Evolutionary conservation across 2,113 vertebrate species (phyloP).

Genomic region (Thunnus maccoyii): DNA sequence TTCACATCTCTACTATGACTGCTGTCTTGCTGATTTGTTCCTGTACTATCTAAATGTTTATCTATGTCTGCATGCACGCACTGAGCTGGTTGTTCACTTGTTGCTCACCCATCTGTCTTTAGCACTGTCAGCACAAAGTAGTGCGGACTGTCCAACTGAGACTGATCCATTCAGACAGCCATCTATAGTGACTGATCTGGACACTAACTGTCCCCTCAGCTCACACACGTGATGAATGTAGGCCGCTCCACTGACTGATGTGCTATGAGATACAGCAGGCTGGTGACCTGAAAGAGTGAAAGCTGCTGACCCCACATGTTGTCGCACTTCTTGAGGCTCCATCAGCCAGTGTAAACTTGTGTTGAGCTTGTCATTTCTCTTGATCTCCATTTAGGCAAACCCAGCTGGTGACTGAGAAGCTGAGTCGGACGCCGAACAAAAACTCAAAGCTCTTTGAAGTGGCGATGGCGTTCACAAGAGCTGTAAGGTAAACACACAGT

Average conservation of each 20-base stretch:
- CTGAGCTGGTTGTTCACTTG: conserved; percentile 29
- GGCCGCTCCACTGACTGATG: conserved; percentile 39
- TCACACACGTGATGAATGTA: conserved; percentile 29
- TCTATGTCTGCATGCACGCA: background rate
- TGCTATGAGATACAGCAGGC: background rate
- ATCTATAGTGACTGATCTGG: conserved; percentile 29
- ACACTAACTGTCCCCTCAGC: conserved; percentile 25
- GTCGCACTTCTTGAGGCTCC: conserved; percentile 59
- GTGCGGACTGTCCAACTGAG: conserved; percentile 26
- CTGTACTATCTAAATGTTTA: background rate
- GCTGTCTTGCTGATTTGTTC: background rate
- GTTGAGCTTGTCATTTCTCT: conserved; percentile 35
- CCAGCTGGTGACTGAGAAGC: conserved; percentile 40
- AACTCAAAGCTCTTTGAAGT: conserved; percentile 59
- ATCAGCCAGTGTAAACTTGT: conserved; percentile 34
- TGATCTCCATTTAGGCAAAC: conserved; percentile 46
- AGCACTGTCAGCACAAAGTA: conserved; percentile 61
- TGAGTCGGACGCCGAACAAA: background rate
- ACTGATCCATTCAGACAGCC: conserved; percentile 59
- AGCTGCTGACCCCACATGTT: conserved; percentile 74
- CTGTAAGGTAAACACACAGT: conserved; percentile 34
- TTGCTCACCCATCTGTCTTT: conserved; percentile 27
- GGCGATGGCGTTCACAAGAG: conserved; percentile 30
- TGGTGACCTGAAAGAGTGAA: conserved; percentile 45
- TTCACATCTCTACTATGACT: background rate